Evolutionary conservation across 2,113 vertebrate genomes (phyloP).

Genomic region (Oreotragus oreotragus): DNA sequence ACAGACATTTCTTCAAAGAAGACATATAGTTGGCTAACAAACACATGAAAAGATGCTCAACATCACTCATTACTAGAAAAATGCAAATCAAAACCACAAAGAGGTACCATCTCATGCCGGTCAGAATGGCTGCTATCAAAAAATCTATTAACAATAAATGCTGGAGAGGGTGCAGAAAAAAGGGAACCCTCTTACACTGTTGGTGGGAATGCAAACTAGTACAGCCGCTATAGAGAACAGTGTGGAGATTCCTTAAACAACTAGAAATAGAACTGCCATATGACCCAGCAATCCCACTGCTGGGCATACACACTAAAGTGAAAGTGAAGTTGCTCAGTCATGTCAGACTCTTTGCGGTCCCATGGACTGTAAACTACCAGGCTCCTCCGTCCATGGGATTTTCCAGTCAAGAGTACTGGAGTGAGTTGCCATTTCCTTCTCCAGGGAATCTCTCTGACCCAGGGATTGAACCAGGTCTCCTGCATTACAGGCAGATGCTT

Average conservation of each 20-base stretch:
- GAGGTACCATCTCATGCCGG: not conserved
- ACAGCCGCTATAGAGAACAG: not conserved
- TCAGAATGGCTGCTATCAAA: not conserved
- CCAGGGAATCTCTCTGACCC: not conserved
- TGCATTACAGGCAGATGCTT: not conserved
- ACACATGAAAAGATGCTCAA: not conserved
- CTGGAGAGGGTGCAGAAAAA: not conserved
- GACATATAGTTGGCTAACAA: not conserved
- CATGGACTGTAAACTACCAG: not conserved
- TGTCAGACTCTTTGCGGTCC: not conserved
- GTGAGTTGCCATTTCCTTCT: not conserved
- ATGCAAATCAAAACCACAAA: not conserved
- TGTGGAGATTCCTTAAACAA: not conserved
- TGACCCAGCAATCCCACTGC: not conserved
- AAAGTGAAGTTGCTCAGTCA: rapidly evolving
- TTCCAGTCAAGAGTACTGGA: not conserved
- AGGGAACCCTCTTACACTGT: not conserved
- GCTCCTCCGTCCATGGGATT: not conserved
- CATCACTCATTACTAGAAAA: not conserved
- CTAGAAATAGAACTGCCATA: not conserved
- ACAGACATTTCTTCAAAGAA: not conserved
- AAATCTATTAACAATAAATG: not conserved
- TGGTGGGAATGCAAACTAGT: not conserved
- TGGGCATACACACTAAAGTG: not conserved
- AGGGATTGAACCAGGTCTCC: not conserved